Evolutionary conservation across 2,113 vertebrate genomes (phyloP).

Genomic region (Mesitornis unicolor): DNA sequence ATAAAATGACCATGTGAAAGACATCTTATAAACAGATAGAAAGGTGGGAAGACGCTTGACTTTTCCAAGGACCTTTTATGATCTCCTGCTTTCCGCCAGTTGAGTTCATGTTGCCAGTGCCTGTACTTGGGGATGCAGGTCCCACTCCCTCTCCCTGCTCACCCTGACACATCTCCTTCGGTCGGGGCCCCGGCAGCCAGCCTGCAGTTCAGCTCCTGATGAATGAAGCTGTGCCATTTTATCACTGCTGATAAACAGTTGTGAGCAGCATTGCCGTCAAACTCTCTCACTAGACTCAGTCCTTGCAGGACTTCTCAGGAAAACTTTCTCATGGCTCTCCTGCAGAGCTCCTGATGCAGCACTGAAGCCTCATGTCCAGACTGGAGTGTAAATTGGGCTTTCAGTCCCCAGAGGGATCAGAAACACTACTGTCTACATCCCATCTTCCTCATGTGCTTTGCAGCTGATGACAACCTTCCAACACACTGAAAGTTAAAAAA

Average conservation of each 20-base stretch:
- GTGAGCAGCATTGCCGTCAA: background rate
- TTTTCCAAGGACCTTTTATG: background rate
- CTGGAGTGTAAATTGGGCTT: background rate
- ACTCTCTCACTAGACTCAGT: background rate
- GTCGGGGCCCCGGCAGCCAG: no score
- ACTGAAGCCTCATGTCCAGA: background rate
- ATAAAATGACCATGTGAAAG: background rate
- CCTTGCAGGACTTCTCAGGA: background rate
- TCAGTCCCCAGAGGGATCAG: background rate
- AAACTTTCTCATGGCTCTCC: background rate
- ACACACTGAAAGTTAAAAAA: background rate
- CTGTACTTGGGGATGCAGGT: background rate
- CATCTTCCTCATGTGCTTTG: background rate
- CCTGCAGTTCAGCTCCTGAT: background rate
- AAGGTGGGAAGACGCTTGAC: background rate
- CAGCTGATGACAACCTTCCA: background rate
- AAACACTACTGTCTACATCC: background rate
- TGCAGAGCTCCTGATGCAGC: background rate
- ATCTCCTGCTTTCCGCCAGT: background rate
- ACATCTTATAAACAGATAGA: background rate
- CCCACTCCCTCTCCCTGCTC: background rate
- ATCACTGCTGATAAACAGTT: background rate
- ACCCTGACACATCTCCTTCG: background rate
- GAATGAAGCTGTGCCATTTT: background rate
- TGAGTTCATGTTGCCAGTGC: accelerated